Base-by-base conservation (phyloP, 2,113 vertebrate species). In the Rattus rattus region DNA sequence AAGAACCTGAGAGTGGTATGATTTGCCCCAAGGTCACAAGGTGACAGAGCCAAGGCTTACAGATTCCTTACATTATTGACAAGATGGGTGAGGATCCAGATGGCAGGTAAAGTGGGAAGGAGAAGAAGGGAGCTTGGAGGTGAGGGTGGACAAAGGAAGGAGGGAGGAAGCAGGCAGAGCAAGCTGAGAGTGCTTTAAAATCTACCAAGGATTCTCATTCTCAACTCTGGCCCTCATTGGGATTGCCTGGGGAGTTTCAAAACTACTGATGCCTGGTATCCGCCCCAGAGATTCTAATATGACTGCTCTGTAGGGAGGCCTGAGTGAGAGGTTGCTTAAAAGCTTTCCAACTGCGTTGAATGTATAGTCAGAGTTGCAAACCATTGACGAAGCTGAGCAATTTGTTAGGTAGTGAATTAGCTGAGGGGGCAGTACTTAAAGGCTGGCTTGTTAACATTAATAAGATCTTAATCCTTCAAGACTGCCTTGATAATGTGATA, bases 401-500 rank as follows among this genome's bases (percentile, higher is more conserved):
- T 96, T 97, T 97, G 93, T 96, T 83, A 97, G 88, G 94, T 73
- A 94, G 95, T 94, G 94, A 97, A 97, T 94, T 85, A 67, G 33
- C 91, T 96, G 97, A 97, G 97, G 96, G 91, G 97, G 96, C 0
- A 11, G 88, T 88, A 92, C 76, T 98, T 86, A 76, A 93, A 91
- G 65, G 5, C 95, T 86, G 47, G 70, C 89, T 97, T 96, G 93
- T 97, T 98, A 98, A 96, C 93, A 72, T 97, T 96, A 97, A 97
- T 97, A 94, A 98, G 97, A 97, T 98, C 96, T 96, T 97, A 96
- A 89, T 80, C 91, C 76, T 92, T 65, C 91, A 95, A 90, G 43
- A 61, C 65, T 95, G 91, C 88, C 91, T 95, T 91, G 95, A 95
- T 94, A 96, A 96, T 95, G 26, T 33, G 30, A 88, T 95, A 88